Evolutionary conservation across 2,888 invertebrate genomes (phyloP).

Genomic region (Peribatodes rhomboidaria): DNA sequence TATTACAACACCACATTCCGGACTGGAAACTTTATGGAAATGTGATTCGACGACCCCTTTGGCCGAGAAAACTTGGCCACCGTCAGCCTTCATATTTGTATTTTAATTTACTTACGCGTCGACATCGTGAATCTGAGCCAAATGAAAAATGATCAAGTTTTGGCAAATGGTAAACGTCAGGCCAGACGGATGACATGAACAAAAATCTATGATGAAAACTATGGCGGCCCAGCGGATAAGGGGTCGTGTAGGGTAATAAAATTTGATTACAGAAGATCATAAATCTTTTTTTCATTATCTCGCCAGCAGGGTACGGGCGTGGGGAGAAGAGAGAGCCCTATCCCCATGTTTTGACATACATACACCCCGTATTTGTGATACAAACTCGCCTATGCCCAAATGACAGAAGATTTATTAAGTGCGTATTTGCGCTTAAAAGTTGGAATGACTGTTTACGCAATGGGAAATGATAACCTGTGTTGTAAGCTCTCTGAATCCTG

Average conservation of each 20-base stretch:
- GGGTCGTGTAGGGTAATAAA: conserved; percentile 79
- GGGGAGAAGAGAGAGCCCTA: conserved; percentile 65
- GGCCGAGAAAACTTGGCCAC: conserved; percentile 76
- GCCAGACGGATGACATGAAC: conserved; percentile 50
- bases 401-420: conserved; percentile 84
- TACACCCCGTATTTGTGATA: conserved; percentile 80
- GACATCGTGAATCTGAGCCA: conserved; percentile 37
- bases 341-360: conserved; percentile 85
- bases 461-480: conserved; percentile 53
- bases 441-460: conserved; percentile 75
- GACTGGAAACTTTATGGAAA: conserved; percentile 79
- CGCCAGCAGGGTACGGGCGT: conserved; percentile 66
- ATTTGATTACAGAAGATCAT: conserved; percentile 84
- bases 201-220: conserved; percentile 67
- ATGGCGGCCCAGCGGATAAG: conserved; percentile 63
- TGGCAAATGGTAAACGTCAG: conserved; percentile 31
- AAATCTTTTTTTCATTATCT: conserved; percentile 86
- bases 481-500: conserved; percentile 58
- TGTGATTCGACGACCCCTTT: conserved; percentile 73
- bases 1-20: conserved; percentile 78
- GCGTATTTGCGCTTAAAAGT: conserved; percentile 79
- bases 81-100: conserved; percentile 57
- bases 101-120: conserved; percentile 46
- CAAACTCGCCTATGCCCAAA: conserved; percentile 70
- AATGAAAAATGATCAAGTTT: conserved; percentile 28